Conservation (phyloP, 1,140 invertebrate species). For the Parasteatoda tepidariorum region DNA sequence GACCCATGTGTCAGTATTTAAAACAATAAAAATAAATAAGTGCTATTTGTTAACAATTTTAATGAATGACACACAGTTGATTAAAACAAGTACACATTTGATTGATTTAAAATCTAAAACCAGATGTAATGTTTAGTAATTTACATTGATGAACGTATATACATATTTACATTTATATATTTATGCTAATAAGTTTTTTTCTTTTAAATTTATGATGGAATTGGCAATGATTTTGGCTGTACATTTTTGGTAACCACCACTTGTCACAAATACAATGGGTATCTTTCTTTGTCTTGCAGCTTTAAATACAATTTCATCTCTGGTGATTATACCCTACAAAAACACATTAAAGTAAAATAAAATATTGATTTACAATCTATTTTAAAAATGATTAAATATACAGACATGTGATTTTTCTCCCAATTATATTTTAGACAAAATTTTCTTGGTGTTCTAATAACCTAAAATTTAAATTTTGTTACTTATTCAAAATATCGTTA, state of each 20-base stretch:
- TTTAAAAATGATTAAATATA: too few species aligned
- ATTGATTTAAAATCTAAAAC: neutral
- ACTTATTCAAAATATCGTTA: too few species aligned
- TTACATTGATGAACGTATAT: neutral
- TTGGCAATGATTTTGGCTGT: conserved; percentile 84
- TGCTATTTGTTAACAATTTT: too few species aligned
- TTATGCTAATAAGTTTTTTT: conserved; percentile 41
- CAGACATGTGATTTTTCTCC: too few species aligned
- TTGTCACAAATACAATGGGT: conserved; percentile 88
- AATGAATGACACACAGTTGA: too few species aligned
- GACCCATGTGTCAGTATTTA: too few species aligned
- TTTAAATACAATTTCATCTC: conserved; percentile 86
- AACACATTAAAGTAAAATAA: neutral
- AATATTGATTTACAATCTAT: neutral
- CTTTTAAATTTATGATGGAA: conserved; percentile 56
- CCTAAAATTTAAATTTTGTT: too few species aligned
- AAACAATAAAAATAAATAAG: too few species aligned
- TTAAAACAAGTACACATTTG: too few species aligned
- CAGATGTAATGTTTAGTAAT: neutral
- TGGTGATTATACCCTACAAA: conserved; percentile 80
- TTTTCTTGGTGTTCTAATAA: too few species aligned
- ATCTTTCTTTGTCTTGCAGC: conserved; percentile 75
- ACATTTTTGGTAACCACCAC: conserved; percentile 83
- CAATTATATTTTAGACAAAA: too few species aligned
- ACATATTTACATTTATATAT: neutral